Percentiles rank a stretch among this genome's conserved stretches.
These are phyloP conservation scores for Suncus etruscus DNA, from an alignment of 2,113 vertebrate species.

Conservation along the genomic window DNA sequence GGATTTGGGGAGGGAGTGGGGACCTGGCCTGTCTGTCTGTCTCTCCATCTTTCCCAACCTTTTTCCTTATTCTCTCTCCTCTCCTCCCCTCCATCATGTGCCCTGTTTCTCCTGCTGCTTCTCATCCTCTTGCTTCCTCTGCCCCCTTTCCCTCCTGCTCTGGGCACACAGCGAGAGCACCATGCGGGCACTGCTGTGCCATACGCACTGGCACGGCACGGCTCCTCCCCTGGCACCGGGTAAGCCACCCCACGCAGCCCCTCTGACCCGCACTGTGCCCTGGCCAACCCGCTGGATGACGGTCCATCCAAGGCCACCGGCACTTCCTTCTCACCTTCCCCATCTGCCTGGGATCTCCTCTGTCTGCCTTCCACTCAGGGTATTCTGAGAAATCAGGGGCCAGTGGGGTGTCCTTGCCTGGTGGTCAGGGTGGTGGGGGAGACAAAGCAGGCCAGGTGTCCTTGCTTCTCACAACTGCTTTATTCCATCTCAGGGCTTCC, in stretches of 20 bases:
- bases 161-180: constrained; percentile 86
- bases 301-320: neutral
- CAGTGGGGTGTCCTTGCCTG: constrained; percentile 28
- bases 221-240: constrained; percentile 90
- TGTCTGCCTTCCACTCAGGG: constrained; percentile 44
- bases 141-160: constrained; percentile 17
- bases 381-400: constrained; percentile 39
- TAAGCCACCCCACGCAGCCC: constrained; percentile 76
- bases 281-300: neutral
- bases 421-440: neutral
- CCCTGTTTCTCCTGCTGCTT: constrained; percentile 12
- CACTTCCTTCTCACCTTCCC: neutral
- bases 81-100: constrained; percentile 4
- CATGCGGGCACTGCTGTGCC: constrained; percentile 81
- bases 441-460: neutral
- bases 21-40: constrained; percentile 67
- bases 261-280: neutral
- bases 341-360: neutral
- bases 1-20: constrained; percentile 22
- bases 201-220: constrained; percentile 83
- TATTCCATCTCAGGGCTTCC: constrained; percentile 89
- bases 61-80: constrained; percentile 65
- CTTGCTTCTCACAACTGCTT: constrained; percentile 34
- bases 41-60: constrained; percentile 75
- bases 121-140: constrained; percentile 50